A percentile compares a stretch with the other conserved stretches of the same genome.
Conservation (phyloP, 2,797 vertebrate species). For the Cygnus olor region DNA sequence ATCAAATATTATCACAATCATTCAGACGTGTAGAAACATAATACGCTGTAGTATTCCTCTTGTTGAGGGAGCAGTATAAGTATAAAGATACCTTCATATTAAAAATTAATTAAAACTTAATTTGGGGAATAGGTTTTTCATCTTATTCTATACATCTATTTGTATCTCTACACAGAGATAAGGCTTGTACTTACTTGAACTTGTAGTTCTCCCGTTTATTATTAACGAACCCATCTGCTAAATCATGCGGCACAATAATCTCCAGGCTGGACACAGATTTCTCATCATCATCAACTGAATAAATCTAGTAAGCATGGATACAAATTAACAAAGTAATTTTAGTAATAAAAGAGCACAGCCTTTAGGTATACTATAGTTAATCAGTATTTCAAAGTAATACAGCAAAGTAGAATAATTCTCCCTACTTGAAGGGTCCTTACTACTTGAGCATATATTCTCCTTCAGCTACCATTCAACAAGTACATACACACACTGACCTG, state of each 20-base stretch:
- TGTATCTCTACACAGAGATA: background rate
- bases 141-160: background rate
- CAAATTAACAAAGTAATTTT: background rate
- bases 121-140: background rate
- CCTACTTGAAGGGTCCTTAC: background rate
- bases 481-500: no score
- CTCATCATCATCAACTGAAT: constrained; percentile 83
- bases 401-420: background rate
- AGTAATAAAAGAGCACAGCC: background rate
- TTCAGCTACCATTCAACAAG: background rate
- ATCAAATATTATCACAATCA: background rate
- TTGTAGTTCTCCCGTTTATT: constrained; percentile 93
- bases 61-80: background rate
- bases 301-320: constrained; percentile 81
- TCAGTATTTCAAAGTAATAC: background rate
- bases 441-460: background rate
- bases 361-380: background rate
- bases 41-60: background rate
- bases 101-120: no score
- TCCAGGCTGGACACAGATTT: constrained; percentile 81
- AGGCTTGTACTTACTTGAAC: constrained; percentile 85
- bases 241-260: constrained; percentile 87
- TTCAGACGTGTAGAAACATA: background rate
- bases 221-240: constrained; percentile 93
- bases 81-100: background rate